Percentiles rank a stretch among this genome's conserved stretches.
phyloP scores from a whole-genome alignment of 2,113 vertebrate genomes.

The Rattus rattus region DNA sequence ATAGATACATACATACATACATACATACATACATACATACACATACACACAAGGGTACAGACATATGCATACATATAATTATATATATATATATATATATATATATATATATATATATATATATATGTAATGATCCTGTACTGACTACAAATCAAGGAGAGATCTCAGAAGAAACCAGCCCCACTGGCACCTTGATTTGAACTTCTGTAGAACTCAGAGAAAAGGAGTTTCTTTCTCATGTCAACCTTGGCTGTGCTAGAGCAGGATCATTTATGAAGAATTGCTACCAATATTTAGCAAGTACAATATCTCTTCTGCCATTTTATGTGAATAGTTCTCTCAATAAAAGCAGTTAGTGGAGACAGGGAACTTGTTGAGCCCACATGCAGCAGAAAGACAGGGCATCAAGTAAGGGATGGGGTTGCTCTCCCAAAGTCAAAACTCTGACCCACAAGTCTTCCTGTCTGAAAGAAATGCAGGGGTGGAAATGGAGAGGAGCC shows the following conservation, averaged over 20 bases:
- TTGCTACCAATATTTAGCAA: background rate
- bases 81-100: no score
- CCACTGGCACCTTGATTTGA: rapidly evolving
- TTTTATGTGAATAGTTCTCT: background rate
- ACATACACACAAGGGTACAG: no score
- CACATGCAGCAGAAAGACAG: no score
- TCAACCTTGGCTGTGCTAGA: background rate
- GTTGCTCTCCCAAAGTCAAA: no score
- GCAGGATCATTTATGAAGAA: no score
- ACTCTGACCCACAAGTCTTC: no score
- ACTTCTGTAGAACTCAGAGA: background rate
- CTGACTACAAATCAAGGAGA: background rate
- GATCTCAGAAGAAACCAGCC: background rate
- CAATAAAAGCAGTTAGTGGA: background rate
- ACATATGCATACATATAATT: no score
- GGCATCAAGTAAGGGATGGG: no score
- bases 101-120: background rate
- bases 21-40: no score
- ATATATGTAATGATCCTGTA: background rate
- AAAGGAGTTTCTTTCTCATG: background rate
- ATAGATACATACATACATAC: background rate
- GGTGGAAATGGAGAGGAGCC: no score
- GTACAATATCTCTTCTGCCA: background rate
- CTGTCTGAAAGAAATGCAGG: no score
- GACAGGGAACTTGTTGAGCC: no score